These are phyloP conservation scores for Novumbra hubbsi DNA, from an alignment of 2,797 vertebrate species.

Conservation along the genomic window DNA sequence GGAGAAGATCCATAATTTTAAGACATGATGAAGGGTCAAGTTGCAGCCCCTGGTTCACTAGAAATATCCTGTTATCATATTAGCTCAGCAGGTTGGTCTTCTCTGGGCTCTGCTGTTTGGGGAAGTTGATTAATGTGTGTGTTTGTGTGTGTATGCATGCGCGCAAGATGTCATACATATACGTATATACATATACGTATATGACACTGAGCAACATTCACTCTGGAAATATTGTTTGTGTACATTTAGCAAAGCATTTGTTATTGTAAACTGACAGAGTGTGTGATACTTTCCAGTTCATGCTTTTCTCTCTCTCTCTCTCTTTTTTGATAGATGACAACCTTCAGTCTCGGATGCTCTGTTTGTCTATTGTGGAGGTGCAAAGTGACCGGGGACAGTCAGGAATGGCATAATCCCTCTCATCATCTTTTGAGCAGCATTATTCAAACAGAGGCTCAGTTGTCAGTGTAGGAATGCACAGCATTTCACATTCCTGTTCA, in stretches of 20 bases:
- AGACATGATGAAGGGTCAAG: slow-evolving; percentile 29
- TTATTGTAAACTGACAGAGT: not conserved
- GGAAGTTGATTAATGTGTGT: not conserved
- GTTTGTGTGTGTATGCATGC: not conserved
- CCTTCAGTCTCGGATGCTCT: slow-evolving; percentile 49
- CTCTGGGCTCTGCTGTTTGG: slow-evolving; percentile 4
- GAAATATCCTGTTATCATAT: slow-evolving; percentile 44
- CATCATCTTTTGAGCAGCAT: slow-evolving; percentile 76
- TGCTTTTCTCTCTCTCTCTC: not conserved
- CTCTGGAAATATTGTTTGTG: not conserved
- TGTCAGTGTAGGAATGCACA: slow-evolving; percentile 59
- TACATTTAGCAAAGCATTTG: not conserved
- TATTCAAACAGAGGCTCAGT: slow-evolving; percentile 74
- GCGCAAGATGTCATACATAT: not conserved
- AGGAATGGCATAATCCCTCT: slow-evolving; percentile 66
- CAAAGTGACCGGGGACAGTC: slow-evolving; percentile 76
- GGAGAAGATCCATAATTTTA: slow-evolving; percentile 29
- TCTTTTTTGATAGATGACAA: slow-evolving; percentile 69
- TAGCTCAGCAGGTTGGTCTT: slow-evolving; percentile 30
- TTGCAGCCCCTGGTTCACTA: slow-evolving; percentile 24
- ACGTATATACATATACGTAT: too few species aligned
- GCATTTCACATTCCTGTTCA: slow-evolving; percentile 21
- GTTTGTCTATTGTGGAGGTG: slow-evolving; percentile 67
- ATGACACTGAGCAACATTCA: not conserved
- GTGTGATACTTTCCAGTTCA: not conserved